Conservation (phyloP, 2,797 vertebrate species). For the Holocentrus rufus region DNA sequence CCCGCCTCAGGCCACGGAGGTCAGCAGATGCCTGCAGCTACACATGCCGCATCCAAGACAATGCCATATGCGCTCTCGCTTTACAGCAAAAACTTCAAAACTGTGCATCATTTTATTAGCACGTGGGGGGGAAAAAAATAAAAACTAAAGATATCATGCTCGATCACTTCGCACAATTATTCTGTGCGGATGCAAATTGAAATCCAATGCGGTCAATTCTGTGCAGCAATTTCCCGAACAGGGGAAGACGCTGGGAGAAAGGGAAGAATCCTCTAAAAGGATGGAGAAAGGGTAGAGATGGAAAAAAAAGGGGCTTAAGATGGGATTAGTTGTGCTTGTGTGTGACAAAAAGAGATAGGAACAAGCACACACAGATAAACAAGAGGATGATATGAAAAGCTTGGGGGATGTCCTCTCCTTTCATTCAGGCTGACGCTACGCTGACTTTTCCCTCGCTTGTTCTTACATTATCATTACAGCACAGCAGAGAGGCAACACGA, state of each 20-base stretch:
- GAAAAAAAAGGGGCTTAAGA: constrained; percentile 60
- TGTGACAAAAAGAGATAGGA: constrained; percentile 69
- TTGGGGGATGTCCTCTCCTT: constrained; percentile 50
- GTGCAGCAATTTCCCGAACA: constrained; percentile 28
- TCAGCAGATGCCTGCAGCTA: constrained; percentile 30
- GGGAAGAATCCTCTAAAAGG: constrained; percentile 39
- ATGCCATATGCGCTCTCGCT: constrained; percentile 13
- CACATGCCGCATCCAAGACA: not conserved
- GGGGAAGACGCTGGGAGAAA: constrained; percentile 29
- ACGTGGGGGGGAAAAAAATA: constrained; percentile 20
- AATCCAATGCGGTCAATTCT: constrained; percentile 45
- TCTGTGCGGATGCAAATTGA: constrained; percentile 55
- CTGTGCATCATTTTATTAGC: not conserved
- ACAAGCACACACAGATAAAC: constrained; percentile 68
- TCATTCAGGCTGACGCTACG: constrained; percentile 40
- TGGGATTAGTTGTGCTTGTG: constrained; percentile 70
- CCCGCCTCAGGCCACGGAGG: constrained; percentile 24
- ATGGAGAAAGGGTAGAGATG: constrained; percentile 45
- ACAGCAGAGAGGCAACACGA: constrained; percentile 50
- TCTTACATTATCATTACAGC: constrained; percentile 64
- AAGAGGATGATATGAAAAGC: constrained; percentile 59
- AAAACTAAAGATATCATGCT: constrained; percentile 41
- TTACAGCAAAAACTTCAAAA: constrained; percentile 29
- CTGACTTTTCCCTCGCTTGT: constrained; percentile 51
- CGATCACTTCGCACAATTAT: constrained; percentile 53